Conservation (phyloP, 2,113 vertebrate genomes). For the Leptosomus discolor region DNA sequence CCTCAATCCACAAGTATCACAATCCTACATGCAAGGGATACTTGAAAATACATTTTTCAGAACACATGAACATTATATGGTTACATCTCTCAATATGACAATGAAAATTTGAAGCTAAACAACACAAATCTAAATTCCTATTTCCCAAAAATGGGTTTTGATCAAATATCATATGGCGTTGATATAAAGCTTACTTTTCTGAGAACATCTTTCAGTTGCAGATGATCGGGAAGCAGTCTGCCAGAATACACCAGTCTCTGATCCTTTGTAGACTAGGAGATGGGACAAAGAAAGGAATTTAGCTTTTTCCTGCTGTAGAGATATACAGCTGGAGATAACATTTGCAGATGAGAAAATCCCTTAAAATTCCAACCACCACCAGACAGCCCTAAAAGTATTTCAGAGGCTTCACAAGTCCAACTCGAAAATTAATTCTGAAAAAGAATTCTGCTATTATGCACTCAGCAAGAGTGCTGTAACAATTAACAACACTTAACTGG, state of each 20-base stretch:
- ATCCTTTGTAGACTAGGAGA: constrained; percentile 87
- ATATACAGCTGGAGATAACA: constrained; percentile 30
- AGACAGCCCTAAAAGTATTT: background rate
- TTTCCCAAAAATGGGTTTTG: background rate
- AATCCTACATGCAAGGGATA: background rate
- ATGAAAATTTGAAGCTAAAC: background rate
- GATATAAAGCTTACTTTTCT: constrained; percentile 85
- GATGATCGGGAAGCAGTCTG: constrained; percentile 90
- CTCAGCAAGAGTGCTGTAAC: background rate
- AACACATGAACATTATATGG: background rate
- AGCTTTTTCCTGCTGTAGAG: constrained; percentile 59
- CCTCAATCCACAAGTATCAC: background rate
- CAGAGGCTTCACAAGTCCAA: background rate
- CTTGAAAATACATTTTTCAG: background rate
- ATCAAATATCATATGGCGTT: background rate
- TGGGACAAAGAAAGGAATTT: constrained; percentile 73
- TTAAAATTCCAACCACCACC: background rate
- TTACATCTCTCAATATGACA: background rate
- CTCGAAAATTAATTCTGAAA: background rate
- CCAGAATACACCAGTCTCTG: constrained; percentile 94
- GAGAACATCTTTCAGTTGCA: constrained; percentile 91
- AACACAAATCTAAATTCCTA: background rate
- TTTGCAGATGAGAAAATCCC: constrained; percentile 12
- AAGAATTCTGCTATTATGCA: background rate
- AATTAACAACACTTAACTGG: background rate